A percentile compares a stretch with the other conserved stretches of the same genome.
Conservation (phyloP, 2,888 invertebrate genomes). For the Nephrotoma guestfalica region DNA sequence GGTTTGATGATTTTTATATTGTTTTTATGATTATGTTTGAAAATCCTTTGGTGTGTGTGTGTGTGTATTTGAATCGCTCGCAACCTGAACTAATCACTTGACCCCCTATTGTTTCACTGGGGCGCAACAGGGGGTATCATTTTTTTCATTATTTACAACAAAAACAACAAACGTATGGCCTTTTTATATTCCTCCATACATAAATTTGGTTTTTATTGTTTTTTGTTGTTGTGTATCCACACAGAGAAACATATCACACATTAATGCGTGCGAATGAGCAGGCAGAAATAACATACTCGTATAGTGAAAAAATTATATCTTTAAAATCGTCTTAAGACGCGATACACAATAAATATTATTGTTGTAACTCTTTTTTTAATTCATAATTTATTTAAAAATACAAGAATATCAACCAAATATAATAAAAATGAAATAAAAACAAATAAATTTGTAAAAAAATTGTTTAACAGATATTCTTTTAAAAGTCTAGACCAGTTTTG, state of each 20-base stretch:
- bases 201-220: neutral
- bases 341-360: neutral
- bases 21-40: neutral
- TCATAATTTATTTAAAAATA: neutral
- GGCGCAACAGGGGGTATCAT: constrained; percentile 9
- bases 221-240: neutral
- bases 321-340: neutral
- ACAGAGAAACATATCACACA: neutral
- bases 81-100: constrained; percentile 14
- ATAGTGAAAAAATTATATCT: neutral
- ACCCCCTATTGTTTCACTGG: constrained; percentile 12
- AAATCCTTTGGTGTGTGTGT: neutral
- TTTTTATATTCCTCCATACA: neutral
- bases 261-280: neutral
- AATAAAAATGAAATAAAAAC: neutral
- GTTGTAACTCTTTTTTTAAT: neutral
- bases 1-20: constrained; percentile 3
- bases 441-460: neutral
- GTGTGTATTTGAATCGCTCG: constrained; percentile 1
- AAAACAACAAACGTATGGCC: neutral
- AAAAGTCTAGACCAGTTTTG: neutral
- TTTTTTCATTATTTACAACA: neutral
- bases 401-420: neutral
- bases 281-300: neutral
- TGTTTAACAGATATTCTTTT: neutral